Percentiles rank a stretch among this genome's conserved stretches.
Conservation (phyloP, 1,140 invertebrate genomes). For the Leptonema lineaticorne region DNA sequence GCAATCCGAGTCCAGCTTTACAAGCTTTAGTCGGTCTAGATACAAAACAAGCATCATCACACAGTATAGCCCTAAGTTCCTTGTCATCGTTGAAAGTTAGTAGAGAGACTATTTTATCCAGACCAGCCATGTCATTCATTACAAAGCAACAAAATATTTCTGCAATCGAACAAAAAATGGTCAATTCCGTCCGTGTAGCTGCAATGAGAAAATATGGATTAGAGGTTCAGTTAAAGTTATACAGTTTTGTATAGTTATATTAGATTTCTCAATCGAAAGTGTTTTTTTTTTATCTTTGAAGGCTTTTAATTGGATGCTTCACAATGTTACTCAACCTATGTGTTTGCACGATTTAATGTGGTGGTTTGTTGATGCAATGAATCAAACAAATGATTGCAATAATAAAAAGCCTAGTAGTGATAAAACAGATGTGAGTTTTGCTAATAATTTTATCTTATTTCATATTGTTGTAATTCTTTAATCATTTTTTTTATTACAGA, state of each 20-base stretch:
- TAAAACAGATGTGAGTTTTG: neutral
- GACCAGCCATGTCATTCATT: conserved; percentile 50
- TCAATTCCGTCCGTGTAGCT: conserved; percentile 49
- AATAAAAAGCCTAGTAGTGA: neutral
- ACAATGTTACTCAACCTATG: conserved; percentile 86
- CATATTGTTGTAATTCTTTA: neutral
- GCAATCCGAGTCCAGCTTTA: conserved; percentile 79
- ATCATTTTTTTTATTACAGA: neutral
- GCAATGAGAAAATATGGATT: conserved; percentile 52
- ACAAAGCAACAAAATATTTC: conserved; percentile 47
- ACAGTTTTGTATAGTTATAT: neutral
- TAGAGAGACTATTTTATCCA: conserved; percentile 44
- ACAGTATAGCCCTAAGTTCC: conserved; percentile 45
- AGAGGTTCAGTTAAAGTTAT: conserved; percentile 44
- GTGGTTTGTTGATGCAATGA: conserved; percentile 72
- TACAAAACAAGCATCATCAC: conserved; percentile 28
- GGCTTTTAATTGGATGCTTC: conserved; percentile 92
- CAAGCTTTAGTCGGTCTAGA: conserved; percentile 62
- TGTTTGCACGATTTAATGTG: conserved; percentile 92
- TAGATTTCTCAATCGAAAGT: neutral
- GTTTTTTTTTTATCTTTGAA: conserved; percentile 49
- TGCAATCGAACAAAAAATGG: conserved; percentile 48
- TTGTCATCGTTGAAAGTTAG: conserved; percentile 47
- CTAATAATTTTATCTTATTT: too few species aligned
- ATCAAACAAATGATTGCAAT: conserved; percentile 42